Base-by-base conservation (phyloP, 2,797 vertebrate genomes). In the Tympanoctomys barrerae region DNA sequence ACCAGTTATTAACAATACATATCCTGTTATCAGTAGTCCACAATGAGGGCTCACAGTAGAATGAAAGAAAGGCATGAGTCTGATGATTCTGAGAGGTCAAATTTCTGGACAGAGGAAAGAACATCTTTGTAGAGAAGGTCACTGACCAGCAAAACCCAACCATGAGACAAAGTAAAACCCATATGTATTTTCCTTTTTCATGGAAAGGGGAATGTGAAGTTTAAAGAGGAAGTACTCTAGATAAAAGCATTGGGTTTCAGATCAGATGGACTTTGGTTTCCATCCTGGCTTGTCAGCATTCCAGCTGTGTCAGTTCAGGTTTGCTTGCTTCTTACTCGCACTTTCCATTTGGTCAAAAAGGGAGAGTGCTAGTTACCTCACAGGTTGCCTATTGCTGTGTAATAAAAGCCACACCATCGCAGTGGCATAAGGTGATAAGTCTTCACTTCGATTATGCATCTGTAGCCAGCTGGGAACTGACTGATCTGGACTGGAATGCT, bases 1-100 rank as follows among this genome's bases (percentile, higher is more conserved):
- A 90, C 2, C 33, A 57, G 46, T 75, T 85, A 79, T 82, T 88
- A 90, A 66, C 19, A 66, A 61, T 87, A 93, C 94, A 57, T 91
- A 77, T 96, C 19, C 62, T 95, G 16, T 94, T 89, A 42, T 79
- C n/a, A 54, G 73, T 57, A 52, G 71, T n/a, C 49, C 18, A 73
- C 22, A 81, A 8, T 49, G 68, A 81, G 85, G 93, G 89, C 61
- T 94, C 66, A 79, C 8, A 77, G 49, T 22, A 88, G 70, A 70
- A 80, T 80, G 89, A 83, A 92, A 52, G 46, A 78, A 79, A 89
- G 57, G 18, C 33, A 49, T 59, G 75, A 83, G 77, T 92, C 42
- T 75, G 81, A 49, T 59, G 42, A 89, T 80, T 94, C 52, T 64
- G 81, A 64, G 62, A 77, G 80, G 42, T 92, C 16, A 66, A 46